Evolutionary conservation across 2,888 invertebrate genomes (phyloP).

Genomic region (Listrodromus nycthemerus): DNA sequence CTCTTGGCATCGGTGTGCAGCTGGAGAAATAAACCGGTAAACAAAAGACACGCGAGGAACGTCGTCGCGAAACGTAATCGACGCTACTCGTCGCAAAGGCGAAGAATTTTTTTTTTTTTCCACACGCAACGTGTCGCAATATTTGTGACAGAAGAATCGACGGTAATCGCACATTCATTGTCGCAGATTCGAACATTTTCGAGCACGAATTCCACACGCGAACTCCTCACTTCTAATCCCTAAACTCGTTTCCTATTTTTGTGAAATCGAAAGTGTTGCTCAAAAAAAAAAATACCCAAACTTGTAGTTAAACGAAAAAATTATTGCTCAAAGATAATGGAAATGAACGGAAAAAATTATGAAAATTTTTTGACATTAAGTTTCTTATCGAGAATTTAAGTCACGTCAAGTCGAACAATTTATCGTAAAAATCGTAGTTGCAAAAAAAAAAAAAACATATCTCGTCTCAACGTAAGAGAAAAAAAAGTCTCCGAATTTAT

Average conservation of each 20-base stretch:
- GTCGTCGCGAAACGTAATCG: slow-evolving; percentile 64
- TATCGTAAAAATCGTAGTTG: too few species aligned
- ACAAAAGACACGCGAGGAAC: slow-evolving; percentile 56
- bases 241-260: not conserved
- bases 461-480: too few species aligned
- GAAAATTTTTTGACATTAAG: too few species aligned
- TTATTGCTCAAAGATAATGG: too few species aligned
- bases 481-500: too few species aligned
- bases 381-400: too few species aligned
- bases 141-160: slow-evolving; percentile 48
- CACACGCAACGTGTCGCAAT: slow-evolving; percentile 57
- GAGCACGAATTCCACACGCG: slow-evolving; percentile 3
- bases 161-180: slow-evolving; percentile 63
- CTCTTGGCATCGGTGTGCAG: slow-evolving; percentile 28
- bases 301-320: too few species aligned
- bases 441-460: too few species aligned
- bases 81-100: not conserved
- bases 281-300: too few species aligned
- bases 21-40: slow-evolving; percentile 62
- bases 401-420: too few species aligned
- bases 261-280: too few species aligned
- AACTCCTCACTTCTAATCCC: not conserved
- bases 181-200: slow-evolving; percentile 36
- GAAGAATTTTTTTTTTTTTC: not conserved
- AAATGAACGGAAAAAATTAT: too few species aligned